Base-by-base conservation (phyloP, 2,113 vertebrate genomes). In the Murina feae region DNA sequence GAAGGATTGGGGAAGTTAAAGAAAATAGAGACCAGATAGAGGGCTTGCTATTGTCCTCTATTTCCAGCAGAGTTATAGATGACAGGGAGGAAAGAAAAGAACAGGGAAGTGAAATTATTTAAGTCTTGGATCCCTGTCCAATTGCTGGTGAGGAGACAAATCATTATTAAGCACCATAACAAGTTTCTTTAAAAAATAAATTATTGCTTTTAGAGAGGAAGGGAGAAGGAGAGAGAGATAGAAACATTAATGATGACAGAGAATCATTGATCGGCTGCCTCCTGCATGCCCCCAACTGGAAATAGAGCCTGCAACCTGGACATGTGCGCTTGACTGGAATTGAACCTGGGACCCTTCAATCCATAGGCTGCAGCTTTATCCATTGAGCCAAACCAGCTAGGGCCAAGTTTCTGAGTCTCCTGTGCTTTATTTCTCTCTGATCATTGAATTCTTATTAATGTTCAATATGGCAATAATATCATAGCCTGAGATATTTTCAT, bases 11-110 rank as follows among this genome's bases (percentile, higher is more conserved):
- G 35, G 75, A 78, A 83, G 32, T 83, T 21, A 80, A 92, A 93
- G 42, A 82, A 39, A 89, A 89, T 49, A 83, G 66, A 53, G 10
- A 53, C 13, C 49, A 83, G 83, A 71, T 75, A 86, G 65, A 93
- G 58, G 75, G 12, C 51, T 44, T 66, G 47, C 42, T 53, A 5
- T 63, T 80, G 60, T 66, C 37, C 44, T 94, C 35, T 96, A 16
- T 88, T 94, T 92, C 66, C 78, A 94, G 47, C 47, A 68, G 51
- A 76, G 80, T 94, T 71, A 65, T 37, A 74, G 25, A 86, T 44
- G 63, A 90, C 58, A 95, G 23, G 69, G 74, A 84, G 37, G 53
- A 28, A 91, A 94, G 21, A 39, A 85, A 94, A 96, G 58, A 89
- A n/a, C n/a, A n/a, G n/a, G n/a, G n/a, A n/a, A n/a, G n/a, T n/a